phyloP scores from a whole-genome alignment of 2,113 vertebrate genomes.

The Elaphurus davidianus region DNA sequence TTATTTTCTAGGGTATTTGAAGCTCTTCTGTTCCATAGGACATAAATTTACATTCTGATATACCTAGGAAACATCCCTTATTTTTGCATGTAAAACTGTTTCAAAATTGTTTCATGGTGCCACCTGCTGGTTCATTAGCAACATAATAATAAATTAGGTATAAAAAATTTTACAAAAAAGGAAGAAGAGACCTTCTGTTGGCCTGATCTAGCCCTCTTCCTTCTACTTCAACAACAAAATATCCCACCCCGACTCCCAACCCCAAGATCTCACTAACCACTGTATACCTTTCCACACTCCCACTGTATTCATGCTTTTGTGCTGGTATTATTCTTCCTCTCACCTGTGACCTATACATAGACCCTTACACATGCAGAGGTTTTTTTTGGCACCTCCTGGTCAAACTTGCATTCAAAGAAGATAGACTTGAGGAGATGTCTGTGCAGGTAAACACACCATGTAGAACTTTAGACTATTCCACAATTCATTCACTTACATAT shows the following conservation, averaged over 20 bases:
- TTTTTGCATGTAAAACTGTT: not conserved
- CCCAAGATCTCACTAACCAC: not conserved
- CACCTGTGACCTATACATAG: not conserved
- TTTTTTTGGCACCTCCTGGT: not conserved
- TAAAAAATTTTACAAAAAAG: not conserved
- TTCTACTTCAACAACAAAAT: not conserved
- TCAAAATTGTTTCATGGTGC: slow-evolving; percentile 30
- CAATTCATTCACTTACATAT: not conserved
- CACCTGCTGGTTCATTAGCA: slow-evolving; percentile 56
- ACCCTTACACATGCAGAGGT: rapidly evolving
- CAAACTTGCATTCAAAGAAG: not conserved
- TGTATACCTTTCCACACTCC: not conserved
- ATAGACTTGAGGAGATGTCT: not conserved
- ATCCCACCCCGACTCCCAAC: rapidly evolving
- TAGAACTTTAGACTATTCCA: not conserved
- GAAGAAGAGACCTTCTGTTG: not conserved
- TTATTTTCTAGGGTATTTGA: slow-evolving; percentile 9
- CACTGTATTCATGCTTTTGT: not conserved
- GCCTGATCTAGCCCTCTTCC: not conserved
- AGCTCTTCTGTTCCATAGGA: not conserved
- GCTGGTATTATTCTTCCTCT: not conserved
- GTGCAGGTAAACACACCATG: not conserved
- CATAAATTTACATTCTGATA: not conserved
- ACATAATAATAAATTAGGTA: not conserved
- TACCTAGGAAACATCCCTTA: not conserved